A percentile compares a stretch with the other conserved stretches of the same genome.
These are phyloP conservation scores for Oceanites oceanicus DNA, from an alignment of 2,113 vertebrate genomes.

Conservation along the genomic window DNA sequence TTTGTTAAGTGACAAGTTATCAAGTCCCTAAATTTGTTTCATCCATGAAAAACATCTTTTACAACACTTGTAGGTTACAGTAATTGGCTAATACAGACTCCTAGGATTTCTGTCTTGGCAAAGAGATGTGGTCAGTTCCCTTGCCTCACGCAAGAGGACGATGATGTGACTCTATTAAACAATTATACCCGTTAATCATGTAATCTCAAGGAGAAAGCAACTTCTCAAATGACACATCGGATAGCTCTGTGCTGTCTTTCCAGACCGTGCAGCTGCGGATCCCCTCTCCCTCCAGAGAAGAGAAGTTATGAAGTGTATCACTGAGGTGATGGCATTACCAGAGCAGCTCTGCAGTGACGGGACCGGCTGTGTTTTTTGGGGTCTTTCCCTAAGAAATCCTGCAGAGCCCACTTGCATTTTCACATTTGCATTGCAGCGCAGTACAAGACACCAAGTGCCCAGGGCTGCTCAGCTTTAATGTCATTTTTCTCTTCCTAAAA, in stretches of 20 bases:
- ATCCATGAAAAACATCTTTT: not conserved
- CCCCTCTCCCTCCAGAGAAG: not conserved
- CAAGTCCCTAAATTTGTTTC: not conserved
- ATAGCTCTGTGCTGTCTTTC: not conserved
- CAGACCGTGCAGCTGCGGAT: not conserved
- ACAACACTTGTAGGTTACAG: not conserved
- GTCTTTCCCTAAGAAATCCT: not conserved
- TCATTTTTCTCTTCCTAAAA: not conserved
- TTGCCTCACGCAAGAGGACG: not conserved
- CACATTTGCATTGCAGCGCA: accelerated
- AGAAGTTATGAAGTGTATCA: accelerated
- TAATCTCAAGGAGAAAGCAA: conserved; percentile 60
- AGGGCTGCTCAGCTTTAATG: not conserved
- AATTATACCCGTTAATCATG: conserved; percentile 66
- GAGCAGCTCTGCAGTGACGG: not conserved
- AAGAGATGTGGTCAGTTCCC: conserved; percentile 62
- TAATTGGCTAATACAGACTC: not conserved
- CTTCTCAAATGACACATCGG: not conserved
- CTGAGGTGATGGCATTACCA: not conserved
- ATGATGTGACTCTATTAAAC: conserved; percentile 68
- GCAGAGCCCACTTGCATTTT: not conserved
- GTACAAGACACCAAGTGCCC: not conserved
- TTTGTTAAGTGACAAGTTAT: not conserved
- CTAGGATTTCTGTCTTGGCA: not conserved
- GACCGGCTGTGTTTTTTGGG: not conserved